Percentiles rank a stretch among this genome's conserved stretches.
Evolutionary conservation across 2,113 vertebrate species (phyloP).

Genomic region (Phocoena phocoena): DNA sequence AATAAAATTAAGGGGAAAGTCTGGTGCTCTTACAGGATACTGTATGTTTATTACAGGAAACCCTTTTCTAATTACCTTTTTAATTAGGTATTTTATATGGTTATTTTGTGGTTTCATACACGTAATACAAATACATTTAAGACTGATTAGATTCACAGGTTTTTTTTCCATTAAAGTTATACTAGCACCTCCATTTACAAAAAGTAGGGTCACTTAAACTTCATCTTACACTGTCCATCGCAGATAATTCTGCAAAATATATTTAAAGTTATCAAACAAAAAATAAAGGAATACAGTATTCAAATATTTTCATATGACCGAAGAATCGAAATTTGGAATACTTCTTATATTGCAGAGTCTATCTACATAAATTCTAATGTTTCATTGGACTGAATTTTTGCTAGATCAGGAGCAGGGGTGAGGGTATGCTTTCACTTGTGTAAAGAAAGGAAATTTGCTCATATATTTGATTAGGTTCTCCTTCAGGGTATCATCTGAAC

Average conservation of each 20-base stretch:
- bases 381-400: background rate
- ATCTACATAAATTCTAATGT: background rate
- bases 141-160: background rate
- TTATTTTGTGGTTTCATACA: background rate
- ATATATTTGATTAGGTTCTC: background rate
- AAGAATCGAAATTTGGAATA: background rate
- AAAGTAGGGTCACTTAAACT: background rate
- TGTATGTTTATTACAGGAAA: constrained; percentile 52
- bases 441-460: background rate
- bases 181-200: background rate
- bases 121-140: constrained; percentile 15
- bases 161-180: constrained; percentile 10
- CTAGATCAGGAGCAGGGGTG: background rate
- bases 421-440: background rate
- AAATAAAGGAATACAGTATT: background rate
- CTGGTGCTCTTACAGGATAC: constrained; percentile 51
- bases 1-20: constrained; percentile 68
- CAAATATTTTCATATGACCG: background rate
- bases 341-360: background rate
- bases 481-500: background rate
- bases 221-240: background rate
- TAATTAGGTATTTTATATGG: background rate
- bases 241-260: background rate
- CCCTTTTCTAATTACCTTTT: constrained; percentile 54
- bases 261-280: background rate